Evolutionary conservation across 2,888 invertebrate species (phyloP).

Genomic region (Eustalomyia histrio): DNA sequence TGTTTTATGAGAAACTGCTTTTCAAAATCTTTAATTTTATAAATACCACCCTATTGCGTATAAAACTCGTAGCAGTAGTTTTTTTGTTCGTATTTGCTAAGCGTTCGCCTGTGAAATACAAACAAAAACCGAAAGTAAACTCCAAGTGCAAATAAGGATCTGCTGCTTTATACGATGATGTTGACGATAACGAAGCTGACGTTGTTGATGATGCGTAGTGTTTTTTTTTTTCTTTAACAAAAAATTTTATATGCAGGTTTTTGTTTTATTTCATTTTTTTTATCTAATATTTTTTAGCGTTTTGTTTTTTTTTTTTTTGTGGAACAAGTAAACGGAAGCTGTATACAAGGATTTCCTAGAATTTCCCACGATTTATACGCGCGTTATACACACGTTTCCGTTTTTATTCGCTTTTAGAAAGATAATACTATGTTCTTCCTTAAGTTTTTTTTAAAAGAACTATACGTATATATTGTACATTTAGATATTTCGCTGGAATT

Average conservation of each 20-base stretch:
- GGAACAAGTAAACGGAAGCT: conserved; percentile 63
- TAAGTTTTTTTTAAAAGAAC: not conserved
- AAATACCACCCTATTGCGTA: not conserved
- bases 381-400: conserved; percentile 62
- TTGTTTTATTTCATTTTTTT: too few relatives aligned
- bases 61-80: conserved; percentile 9
- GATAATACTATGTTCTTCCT: not conserved
- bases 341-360: conserved; percentile 65
- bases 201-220: conserved; percentile 41
- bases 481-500: not conserved
- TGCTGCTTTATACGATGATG: conserved; percentile 16
- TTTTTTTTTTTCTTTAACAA: not conserved
- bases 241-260: not conserved
- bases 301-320: conserved; percentile 30
- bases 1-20: too few relatives aligned
- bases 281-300: conserved; percentile 19
- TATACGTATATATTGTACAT: too few relatives aligned
- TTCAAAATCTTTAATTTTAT: not conserved
- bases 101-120: conserved; percentile 56
- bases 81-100: conserved; percentile 28
- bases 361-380: conserved; percentile 67
- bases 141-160: conserved; percentile 68
- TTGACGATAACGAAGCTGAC: not conserved
- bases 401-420: conserved; percentile 18
- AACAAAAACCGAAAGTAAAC: conserved; percentile 67